Evolutionary conservation across 2,797 vertebrate species (phyloP), one percentile per base, ranked within the genome.

Genomic region (Xyrichtys novacula): DNA sequence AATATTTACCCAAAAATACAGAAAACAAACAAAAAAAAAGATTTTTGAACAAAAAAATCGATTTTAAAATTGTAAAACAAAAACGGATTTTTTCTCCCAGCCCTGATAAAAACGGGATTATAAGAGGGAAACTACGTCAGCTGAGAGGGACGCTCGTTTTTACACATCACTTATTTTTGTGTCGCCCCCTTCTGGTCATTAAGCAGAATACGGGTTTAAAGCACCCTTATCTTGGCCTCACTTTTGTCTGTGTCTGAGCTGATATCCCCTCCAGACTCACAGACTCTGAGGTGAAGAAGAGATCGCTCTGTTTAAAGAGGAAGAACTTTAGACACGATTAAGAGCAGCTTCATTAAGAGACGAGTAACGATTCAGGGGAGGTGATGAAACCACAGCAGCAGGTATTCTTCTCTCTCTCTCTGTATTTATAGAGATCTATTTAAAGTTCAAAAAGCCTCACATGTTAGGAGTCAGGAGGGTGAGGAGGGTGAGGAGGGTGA

Each of bases 381-480:
- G 58, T 65, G 76, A 67, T 83, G 67, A 71, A 78, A 67, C 40
- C 72, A 34, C 50, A 73, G 63, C 15, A 6, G 64, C 46, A 40
- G 34, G 71, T 85, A 77, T 84, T 71, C 63, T 85, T 81, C 84
- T 59, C 54, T 40, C 49, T 81, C 84, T 59, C 54, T 40, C 49
- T 46, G 68, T 88, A 90, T 89, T 90, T 84, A 84, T 91, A 91
- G 90, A 74, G 69, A 74, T 80, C 86, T 90, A 89, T 89, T 92
- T 86, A 70, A 91, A 83, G 86, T 83, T 85, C 68, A 85, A 78
- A 85, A 83, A 52, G 72, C 71, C 65, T 83, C 66, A 62, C 65
- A 76, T 77, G 71, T 63, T 68, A 62, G 61, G 65, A 86, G 87
- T 87, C 81, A 78, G 81, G 81, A 70, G 84, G 81, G 40, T 73